Percentiles rank a stretch among this genome's conserved stretches.
Evolutionary conservation across 2,113 vertebrate species (phyloP).

Genomic region (Arizona elegans): DNA sequence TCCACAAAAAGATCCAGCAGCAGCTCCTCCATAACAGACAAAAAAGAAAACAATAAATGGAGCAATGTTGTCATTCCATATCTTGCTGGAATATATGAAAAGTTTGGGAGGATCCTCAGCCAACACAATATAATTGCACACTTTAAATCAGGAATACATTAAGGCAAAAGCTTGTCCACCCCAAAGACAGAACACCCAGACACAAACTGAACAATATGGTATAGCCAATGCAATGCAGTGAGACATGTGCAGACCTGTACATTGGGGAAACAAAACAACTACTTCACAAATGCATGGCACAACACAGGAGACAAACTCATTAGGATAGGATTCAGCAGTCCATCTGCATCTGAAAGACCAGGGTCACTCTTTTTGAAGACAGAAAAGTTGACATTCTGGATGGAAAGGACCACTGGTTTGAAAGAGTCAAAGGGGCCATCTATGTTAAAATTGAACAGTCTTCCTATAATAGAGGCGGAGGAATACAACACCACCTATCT

Average conservation of each 20-base stretch:
- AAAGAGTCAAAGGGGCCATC: too few species aligned
- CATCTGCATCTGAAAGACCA: background rate
- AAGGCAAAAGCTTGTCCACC: background rate
- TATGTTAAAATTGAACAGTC: too few species aligned
- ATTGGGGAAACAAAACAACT: background rate
- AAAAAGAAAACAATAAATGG: background rate
- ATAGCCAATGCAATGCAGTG: background rate
- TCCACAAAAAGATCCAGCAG: background rate
- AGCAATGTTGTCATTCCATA: background rate
- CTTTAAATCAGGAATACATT: background rate
- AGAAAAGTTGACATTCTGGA: background rate
- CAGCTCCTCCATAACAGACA: background rate
- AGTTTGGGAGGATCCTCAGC: background rate
- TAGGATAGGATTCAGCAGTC: background rate
- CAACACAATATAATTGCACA: background rate
- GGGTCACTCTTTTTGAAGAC: background rate
- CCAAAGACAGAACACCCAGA: background rate
- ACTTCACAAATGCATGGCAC: background rate
- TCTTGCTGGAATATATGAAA: background rate
- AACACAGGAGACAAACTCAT: background rate
- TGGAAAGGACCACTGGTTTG: background rate
- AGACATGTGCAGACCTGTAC: background rate
- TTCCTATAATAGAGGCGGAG: background rate
- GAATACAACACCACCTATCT: background rate
- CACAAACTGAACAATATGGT: background rate